These are phyloP conservation scores for Pseudolycoriella hygida DNA, from an alignment of 2,888 invertebrate species.

Conservation along the genomic window DNA sequence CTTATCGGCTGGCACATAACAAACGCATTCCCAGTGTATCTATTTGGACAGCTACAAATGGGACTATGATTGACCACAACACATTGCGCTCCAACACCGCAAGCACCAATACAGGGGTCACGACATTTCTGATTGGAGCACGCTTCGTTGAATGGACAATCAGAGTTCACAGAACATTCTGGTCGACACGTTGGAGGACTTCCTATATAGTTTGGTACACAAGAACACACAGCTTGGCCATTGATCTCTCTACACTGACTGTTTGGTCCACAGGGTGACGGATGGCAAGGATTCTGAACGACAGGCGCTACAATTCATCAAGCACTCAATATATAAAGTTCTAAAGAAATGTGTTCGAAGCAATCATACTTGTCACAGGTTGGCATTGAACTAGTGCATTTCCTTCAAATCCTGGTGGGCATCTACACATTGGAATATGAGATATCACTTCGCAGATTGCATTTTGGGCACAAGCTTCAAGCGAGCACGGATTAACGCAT, in stretches of 20 bases:
- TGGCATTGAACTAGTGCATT: conserved; percentile 51
- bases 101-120: conserved; percentile 52
- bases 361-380: conserved; percentile 10
- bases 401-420: conserved; percentile 47
- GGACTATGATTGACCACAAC: conserved; percentile 50
- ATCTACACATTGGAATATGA: conserved; percentile 44
- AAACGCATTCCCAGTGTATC: conserved; percentile 41
- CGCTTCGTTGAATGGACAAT: conserved; percentile 45
- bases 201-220: conserved; percentile 42
- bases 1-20: conserved; percentile 32
- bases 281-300: conserved; percentile 38
- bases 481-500: conserved; percentile 72
- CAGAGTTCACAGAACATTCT: conserved; percentile 49
- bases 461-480: conserved; percentile 48
- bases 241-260: conserved; percentile 44
- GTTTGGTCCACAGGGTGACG: conserved; percentile 53
- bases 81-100: conserved; percentile 49
- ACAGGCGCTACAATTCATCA: neutral
- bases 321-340: too few relatives aligned
- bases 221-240: conserved; percentile 44
- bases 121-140: conserved; percentile 52
- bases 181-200: conserved; percentile 52
- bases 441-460: conserved; percentile 64
- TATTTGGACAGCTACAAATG: conserved; percentile 38
- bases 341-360: conserved; percentile 11